Base-by-base conservation (phyloP, 2,113 vertebrate species). In the Cephalophus harveyi region DNA sequence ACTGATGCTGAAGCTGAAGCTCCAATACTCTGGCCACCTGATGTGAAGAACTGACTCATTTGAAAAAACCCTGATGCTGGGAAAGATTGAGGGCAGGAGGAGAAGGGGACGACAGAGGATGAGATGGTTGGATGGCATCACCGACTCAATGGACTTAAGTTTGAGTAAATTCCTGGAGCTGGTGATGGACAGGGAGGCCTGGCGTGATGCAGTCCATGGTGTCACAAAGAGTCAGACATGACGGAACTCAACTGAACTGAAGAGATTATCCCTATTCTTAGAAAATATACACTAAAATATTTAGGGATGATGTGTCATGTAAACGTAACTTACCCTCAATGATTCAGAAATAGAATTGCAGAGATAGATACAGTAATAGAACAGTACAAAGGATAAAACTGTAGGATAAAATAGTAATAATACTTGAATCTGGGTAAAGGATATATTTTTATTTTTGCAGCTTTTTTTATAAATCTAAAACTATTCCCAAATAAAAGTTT, bases 381-480 rank as follows among this genome's bases (percentile, higher is more conserved):
- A 71, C 5, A 36, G 87, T 40, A 81, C 21, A 87, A 82, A 79
- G 46, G n/a, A 28, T 60, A 64, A 67, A 88, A 85, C 9, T 50
- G 33, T 36, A 48, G 50, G 25, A 78, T n/a, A 60, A 48, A 89
- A 83, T 27, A 30, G 25, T 52, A 95, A 55, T 12, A 92, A 30
- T 1, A 92, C 23, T 6, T 91, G 43, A 93, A 67, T 59, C 40
- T 92, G 23, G 15, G 52, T 50, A 76, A 46, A 93, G 67, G 52
- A 13, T 33, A 83, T 9, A 83, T 64, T 87, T 78, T 92, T 46
- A 48, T 55, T 89, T 90, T 27, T 84, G 2, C n/a, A 62, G 60
- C 43, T 93, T 93, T 90, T 90, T 46, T 92, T 87, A 30, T 67
- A 40, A 90, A 91, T 84, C 62, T 60, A 59, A 92, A 87, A 83